Percentiles rank a stretch among this genome's conserved stretches.
Conservation (phyloP, 2,888 invertebrate genomes). For the Strigamia maritima region DNA sequence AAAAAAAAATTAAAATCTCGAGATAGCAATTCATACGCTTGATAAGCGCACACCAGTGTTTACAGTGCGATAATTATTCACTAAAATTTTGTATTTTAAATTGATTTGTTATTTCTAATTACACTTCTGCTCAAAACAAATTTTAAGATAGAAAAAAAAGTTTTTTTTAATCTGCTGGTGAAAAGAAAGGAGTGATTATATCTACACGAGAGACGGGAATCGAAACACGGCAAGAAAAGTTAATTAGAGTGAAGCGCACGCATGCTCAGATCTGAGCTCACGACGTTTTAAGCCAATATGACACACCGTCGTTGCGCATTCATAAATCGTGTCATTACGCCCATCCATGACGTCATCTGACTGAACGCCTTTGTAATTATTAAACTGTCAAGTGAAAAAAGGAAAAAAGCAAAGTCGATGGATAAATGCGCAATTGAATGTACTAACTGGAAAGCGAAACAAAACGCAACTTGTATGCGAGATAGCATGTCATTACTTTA, state of each 20-base stretch:
- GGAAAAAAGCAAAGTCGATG: not conserved
- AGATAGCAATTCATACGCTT: not conserved
- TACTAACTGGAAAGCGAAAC: not conserved
- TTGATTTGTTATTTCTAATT: not conserved
- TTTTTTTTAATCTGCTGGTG: not conserved
- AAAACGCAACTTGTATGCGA: not conserved
- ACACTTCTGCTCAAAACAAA: not conserved
- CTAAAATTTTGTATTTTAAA: not conserved
- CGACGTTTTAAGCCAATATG: not conserved
- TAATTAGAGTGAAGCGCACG: not conserved
- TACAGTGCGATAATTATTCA: not conserved
- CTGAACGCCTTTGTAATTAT: not conserved
- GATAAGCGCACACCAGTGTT: not conserved
- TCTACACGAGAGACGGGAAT: not conserved
- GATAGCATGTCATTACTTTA: not conserved
- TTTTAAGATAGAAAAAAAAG: not conserved
- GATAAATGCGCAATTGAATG: not conserved
- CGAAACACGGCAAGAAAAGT: not conserved
- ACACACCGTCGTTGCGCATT: not conserved
- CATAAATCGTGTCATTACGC: not conserved
- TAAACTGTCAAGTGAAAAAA: not conserved
- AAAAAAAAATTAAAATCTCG: not conserved
- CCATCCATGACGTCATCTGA: not conserved
- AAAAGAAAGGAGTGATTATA: not conserved
- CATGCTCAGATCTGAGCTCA: not conserved